Evolutionary conservation across 2,888 invertebrate species (phyloP).

Genomic region (Bugula neritina): DNA sequence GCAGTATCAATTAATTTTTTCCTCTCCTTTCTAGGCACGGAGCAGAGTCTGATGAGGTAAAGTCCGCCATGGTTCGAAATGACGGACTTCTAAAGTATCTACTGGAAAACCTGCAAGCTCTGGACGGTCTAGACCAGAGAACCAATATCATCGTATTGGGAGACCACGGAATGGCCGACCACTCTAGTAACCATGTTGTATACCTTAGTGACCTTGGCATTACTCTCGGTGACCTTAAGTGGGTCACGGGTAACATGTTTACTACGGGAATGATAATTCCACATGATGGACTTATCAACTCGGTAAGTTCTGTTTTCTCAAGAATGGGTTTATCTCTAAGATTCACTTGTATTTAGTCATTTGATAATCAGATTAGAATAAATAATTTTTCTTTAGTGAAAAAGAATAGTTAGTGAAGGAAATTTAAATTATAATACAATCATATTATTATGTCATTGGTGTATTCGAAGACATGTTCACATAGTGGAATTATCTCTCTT

Average conservation of each 20-base stretch:
- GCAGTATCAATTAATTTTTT: too few species aligned
- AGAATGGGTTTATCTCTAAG: too few species aligned
- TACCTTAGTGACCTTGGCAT: constrained; percentile 19
- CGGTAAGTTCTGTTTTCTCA: not conserved
- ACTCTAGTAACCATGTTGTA: not conserved
- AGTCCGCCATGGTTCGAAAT: not conserved
- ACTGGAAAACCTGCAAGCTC: not conserved
- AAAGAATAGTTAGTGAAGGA: too few species aligned
- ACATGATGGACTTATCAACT: not conserved
- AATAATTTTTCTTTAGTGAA: too few species aligned
- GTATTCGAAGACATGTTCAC: too few species aligned
- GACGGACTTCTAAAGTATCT: not conserved
- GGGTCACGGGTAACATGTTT: constrained; percentile 8
- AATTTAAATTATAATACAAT: too few species aligned
- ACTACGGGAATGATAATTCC: constrained; percentile 13
- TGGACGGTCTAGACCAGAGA: not conserved
- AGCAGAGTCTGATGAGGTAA: not conserved
- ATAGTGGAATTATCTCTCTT: too few species aligned
- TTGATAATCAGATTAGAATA: too few species aligned
- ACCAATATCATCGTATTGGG: constrained; percentile 3
- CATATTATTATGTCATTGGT: too few species aligned
- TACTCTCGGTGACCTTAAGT: not conserved
- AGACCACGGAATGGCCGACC: constrained; percentile 17
- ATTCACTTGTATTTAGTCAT: too few species aligned
- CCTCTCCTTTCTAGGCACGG: not conserved